These are phyloP conservation scores for Lethrus apterus DNA, from an alignment of 1,140 invertebrate genomes.

Conservation along the genomic window DNA sequence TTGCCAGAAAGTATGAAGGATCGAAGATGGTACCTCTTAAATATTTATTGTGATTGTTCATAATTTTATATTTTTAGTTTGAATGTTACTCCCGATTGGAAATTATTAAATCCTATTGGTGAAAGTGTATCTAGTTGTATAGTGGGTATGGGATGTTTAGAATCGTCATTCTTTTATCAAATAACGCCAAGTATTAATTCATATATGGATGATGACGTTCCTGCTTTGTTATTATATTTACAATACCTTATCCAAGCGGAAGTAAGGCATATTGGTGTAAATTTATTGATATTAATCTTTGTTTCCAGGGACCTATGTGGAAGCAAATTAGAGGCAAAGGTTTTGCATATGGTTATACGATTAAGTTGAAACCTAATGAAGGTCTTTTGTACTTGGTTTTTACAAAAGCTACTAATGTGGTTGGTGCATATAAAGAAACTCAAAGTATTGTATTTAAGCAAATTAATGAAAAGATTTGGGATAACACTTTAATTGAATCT, in stretches of 20 bases:
- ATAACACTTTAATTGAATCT: constrained; percentile 67
- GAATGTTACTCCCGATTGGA: constrained; percentile 45
- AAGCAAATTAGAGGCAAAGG: constrained; percentile 75
- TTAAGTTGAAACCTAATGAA: constrained; percentile 55
- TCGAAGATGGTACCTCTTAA: background rate
- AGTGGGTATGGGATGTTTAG: constrained; percentile 74
- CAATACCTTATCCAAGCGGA: constrained; percentile 84
- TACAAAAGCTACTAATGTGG: constrained; percentile 65
- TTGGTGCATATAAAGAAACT: constrained; percentile 69
- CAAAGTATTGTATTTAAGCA: constrained; percentile 56
- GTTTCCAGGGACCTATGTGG: constrained; percentile 76
- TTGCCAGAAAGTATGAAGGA: constrained; percentile 33
- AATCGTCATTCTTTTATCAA: constrained; percentile 70
- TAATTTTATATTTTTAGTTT: constrained; percentile 37
- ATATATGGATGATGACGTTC: constrained; percentile 57
- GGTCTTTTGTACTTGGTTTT: constrained; percentile 65
- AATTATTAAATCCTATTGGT: constrained; percentile 38
- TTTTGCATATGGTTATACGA: constrained; percentile 70
- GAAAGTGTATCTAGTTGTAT: constrained; percentile 45
- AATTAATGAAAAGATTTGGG: constrained; percentile 57
- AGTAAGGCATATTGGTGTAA: constrained; percentile 40
- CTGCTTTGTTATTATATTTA: constrained; percentile 68
- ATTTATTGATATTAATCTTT: constrained; percentile 11
- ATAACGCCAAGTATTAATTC: constrained; percentile 55
- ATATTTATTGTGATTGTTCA: background rate